A percentile compares a stretch with the other conserved stretches of the same genome.
Evolutionary conservation across 2,888 invertebrate genomes (phyloP).

Genomic region (Napeogenes sylphis): DNA sequence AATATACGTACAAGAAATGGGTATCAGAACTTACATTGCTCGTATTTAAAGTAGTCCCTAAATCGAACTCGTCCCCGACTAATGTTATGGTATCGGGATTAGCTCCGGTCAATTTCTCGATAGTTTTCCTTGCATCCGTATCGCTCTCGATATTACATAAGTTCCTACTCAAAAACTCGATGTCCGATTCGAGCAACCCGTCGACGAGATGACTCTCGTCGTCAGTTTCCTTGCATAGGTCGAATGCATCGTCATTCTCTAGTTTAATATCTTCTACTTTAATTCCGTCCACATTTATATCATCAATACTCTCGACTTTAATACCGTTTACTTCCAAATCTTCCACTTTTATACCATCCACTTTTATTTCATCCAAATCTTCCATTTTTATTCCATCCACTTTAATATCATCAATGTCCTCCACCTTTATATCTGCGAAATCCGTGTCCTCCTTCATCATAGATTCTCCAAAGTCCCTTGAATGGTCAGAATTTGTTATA

Average conservation of each 20-base stretch:
- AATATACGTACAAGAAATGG: too few species aligned
- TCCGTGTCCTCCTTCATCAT: constrained; percentile 64
- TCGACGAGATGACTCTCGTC: constrained; percentile 63
- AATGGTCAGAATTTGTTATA: constrained; percentile 55
- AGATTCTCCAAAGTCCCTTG: constrained; percentile 60
- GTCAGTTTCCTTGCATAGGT: constrained; percentile 60
- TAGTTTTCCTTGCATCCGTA: constrained; percentile 73
- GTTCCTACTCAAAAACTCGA: constrained; percentile 72
- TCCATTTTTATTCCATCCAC: constrained; percentile 67
- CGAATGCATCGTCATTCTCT: constrained; percentile 62
- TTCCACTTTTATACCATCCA: constrained; percentile 65
- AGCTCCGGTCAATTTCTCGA: constrained; percentile 70
- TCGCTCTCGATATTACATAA: constrained; percentile 73
- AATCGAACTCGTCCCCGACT: constrained; percentile 71
- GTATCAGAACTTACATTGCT: constrained; percentile 53
- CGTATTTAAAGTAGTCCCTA: constrained; percentile 67
- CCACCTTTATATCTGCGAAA: constrained; percentile 69
- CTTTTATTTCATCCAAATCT: constrained; percentile 64
- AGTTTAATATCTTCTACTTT: constrained; percentile 70
- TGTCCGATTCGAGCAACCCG: constrained; percentile 69
- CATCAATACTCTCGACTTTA: constrained; percentile 65
- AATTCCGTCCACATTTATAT: constrained; percentile 58
- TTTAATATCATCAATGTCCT: constrained; percentile 71
- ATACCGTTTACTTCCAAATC: constrained; percentile 60
- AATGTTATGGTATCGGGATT: constrained; percentile 69